Percentiles rank a stretch among this genome's conserved stretches.
Evolutionary conservation across 2,888 invertebrate genomes (phyloP).

Genomic region (Nudaria mundana): DNA sequence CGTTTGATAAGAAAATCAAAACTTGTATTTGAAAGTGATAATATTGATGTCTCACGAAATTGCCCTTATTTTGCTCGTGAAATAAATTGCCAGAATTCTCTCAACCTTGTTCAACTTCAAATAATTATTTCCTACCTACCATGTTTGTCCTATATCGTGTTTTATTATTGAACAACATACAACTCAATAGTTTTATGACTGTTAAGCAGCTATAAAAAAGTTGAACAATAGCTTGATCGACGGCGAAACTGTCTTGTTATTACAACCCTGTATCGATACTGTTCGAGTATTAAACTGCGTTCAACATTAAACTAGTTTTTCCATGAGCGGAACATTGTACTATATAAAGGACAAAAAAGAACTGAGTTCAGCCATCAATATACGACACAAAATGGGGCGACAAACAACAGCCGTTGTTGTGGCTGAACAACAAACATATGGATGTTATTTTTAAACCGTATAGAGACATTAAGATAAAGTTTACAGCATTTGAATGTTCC

Average conservation of each 20-base stretch:
- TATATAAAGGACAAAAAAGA: conserved; percentile 20
- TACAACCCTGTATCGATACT: conserved; percentile 6
- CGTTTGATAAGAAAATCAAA: no score
- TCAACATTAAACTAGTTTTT: conserved; percentile 11
- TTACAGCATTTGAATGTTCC: conserved; percentile 54
- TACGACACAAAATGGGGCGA: conserved; percentile 23
- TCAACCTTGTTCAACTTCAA: no score
- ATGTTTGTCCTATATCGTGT: no score
- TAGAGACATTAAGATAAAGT: conserved; percentile 73
- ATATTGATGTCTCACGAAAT: no score
- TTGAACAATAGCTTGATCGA: conserved; percentile 6
- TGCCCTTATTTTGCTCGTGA: no score
- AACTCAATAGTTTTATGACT: neutral
- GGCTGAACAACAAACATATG: conserved; percentile 48
- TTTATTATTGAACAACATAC: neutral
- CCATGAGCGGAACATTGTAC: neutral
- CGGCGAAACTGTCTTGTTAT: conserved; percentile 13
- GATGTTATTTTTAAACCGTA: conserved; percentile 66
- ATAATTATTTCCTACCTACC: no score
- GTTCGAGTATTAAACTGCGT: conserved; percentile 12
- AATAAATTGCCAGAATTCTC: no score
- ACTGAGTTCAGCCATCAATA: conserved; percentile 24
- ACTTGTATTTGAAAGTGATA: no score
- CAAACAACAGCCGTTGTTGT: conserved; percentile 36
- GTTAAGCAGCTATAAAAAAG: neutral